Conservation (phyloP, 2,888 invertebrate species). For the Brachypalpus laphriformis region DNA sequence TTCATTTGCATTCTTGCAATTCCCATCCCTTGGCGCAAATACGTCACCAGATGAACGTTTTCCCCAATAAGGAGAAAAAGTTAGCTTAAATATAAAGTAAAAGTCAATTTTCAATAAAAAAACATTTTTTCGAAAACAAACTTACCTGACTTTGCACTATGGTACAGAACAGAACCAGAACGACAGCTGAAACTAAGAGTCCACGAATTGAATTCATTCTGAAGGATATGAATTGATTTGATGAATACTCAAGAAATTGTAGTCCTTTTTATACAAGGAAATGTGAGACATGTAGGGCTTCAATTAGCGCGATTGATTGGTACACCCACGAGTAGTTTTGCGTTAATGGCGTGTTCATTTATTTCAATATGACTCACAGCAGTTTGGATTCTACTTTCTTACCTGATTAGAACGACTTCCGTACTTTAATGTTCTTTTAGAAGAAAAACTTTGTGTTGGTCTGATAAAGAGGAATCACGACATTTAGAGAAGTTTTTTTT, state of each 20-base stretch:
- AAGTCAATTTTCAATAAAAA: background rate
- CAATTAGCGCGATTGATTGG: slow-evolving; percentile 16
- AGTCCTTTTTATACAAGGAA: slow-evolving; percentile 38
- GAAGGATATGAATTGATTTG: slow-evolving; percentile 6
- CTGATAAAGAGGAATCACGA: too few relatives aligned
- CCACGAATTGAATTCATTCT: slow-evolving; percentile 48
- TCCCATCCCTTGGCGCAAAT: background rate
- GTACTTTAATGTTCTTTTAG: too few relatives aligned
- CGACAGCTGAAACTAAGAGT: slow-evolving; percentile 15
- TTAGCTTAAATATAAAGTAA: background rate
- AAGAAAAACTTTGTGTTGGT: too few relatives aligned
- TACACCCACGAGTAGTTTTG: slow-evolving; percentile 13
- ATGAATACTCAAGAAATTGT: background rate
- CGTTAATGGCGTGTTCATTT: background rate
- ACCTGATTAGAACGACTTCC: too few relatives aligned
- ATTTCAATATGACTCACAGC: too few relatives aligned
- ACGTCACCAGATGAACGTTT: slow-evolving; percentile 23
- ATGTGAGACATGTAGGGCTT: slow-evolving; percentile 5
- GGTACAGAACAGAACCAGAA: slow-evolving; percentile 23
- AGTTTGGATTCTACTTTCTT: too few relatives aligned
- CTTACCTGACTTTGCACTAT: slow-evolving; percentile 39
- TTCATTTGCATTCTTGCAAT: slow-evolving; percentile 33
- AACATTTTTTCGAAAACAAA: background rate
- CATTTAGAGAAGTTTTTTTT: too few relatives aligned
- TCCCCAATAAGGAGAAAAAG: slow-evolving; percentile 51